phyloP scores from a whole-genome alignment of 2,888 invertebrate genomes.

The Drosophila dives region DNA sequence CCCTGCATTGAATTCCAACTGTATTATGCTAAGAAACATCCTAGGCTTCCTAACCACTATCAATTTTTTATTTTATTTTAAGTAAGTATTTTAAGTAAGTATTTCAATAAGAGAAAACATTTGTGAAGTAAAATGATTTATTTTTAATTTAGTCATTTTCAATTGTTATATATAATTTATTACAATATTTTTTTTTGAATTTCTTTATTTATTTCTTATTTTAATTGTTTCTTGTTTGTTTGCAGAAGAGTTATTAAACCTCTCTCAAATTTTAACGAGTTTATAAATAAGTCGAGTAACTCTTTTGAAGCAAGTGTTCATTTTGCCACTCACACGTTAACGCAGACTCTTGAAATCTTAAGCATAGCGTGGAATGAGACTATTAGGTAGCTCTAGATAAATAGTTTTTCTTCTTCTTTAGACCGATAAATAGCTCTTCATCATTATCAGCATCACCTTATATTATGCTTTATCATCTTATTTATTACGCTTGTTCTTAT shows the following conservation, averaged over 20 bases:
- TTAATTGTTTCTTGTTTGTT: not conserved
- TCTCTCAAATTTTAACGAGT: not conserved
- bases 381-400: not conserved
- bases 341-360: not conserved
- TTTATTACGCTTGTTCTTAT: no score
- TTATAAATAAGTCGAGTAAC: not conserved
- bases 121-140: not conserved
- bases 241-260: not conserved
- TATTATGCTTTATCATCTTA: no score
- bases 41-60: conserved; percentile 36
- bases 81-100: not conserved
- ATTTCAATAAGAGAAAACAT: not conserved
- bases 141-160: not conserved
- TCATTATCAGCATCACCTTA: not conserved
- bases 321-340: not conserved
- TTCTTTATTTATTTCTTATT: not conserved
- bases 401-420: not conserved
- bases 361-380: not conserved
- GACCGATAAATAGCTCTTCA: not conserved
- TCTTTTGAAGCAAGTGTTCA: not conserved
- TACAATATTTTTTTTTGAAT: not conserved
- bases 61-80: no score
- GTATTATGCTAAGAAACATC: conserved; percentile 28
- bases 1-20: conserved; percentile 10
- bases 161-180: not conserved